Percentiles rank a stretch among this genome's conserved stretches.
Conservation (phyloP, 2,113 vertebrate genomes). For the Proterorhinus semilunaris region DNA sequence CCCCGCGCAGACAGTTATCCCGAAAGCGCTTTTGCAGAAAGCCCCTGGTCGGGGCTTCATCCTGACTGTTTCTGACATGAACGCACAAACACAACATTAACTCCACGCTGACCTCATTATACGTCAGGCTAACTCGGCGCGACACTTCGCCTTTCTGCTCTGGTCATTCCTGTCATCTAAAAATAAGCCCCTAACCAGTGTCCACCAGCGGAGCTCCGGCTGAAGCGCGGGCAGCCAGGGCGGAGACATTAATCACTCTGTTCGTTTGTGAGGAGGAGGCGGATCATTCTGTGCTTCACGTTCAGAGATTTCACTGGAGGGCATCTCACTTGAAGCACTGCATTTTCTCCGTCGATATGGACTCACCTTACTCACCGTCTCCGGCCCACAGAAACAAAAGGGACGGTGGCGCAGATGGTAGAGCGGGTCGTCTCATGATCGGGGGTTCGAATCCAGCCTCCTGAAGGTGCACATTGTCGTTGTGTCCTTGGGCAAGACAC, state of each 20-base stretch:
- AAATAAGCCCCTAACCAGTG: conserved; percentile 32
- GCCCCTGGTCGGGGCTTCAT: conserved; percentile 1
- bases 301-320: too few relatives aligned
- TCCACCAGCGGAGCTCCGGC: background rate
- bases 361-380: too few relatives aligned
- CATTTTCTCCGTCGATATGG: too few relatives aligned
- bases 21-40: background rate
- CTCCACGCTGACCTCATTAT: conserved; percentile 29
- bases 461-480: too few relatives aligned
- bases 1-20: background rate
- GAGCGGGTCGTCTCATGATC: too few relatives aligned
- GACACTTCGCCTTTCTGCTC: conserved; percentile 33
- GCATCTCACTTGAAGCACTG: too few relatives aligned
- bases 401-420: too few relatives aligned
- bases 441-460: too few relatives aligned
- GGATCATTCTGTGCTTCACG: too few relatives aligned
- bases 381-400: too few relatives aligned
- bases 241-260: background rate
- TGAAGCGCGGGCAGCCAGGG: background rate
- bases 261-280: too few relatives aligned
- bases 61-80: conserved; percentile 13
- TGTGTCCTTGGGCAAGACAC: too few relatives aligned
- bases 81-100: conserved; percentile 29
- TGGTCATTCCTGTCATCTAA: conserved; percentile 30
- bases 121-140: conserved; percentile 35